Base-by-base conservation (phyloP, 1,140 invertebrate species). In the Drosophila nigromelanica region DNA sequence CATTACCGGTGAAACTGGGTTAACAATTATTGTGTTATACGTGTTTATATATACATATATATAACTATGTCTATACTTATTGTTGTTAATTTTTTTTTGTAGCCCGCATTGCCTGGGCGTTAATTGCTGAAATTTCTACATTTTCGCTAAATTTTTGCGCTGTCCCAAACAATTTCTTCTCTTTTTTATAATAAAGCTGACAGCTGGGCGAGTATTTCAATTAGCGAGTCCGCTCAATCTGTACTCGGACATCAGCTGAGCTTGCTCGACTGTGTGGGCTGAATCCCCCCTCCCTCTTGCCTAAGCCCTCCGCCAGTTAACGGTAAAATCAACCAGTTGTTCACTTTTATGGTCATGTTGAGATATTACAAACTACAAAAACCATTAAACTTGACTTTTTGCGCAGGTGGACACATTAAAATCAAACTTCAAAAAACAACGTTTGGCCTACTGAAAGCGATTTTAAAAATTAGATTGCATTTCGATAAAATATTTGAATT, bases 91-190 rank as follows among this genome's bases (percentile, higher is more conserved):
- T 7, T 24, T 7, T 61, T 61, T 61, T 52, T 21, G 1, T 30
- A 6, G 5, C 40, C 15, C 35, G 30, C 24, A 33, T 42, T 42
- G 69, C 15, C n/a, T 35, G 52, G 63, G 70, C 64, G 70, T 68
- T 73, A 68, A 68, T 73, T 73, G 55, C 24, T 47, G 30, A 72
- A 72, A 72, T 67, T 72, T 72, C 69, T 48, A 64, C 0, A 27
- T 40, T 42, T 21, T 58, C 24, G 54, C 50, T 61, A 54, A 51
- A 40, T 40, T 21, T 66, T 72, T 70, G 58, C 66, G 37, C 27
- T 56, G 4, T n/a, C 3, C 11, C 39, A 56, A 47, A 5, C 24
- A 27, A 27, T 27, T 48, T 58, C 2, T 24, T 24, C 21, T 24
- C 21, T 24, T 24, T 24, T 39, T 58, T 59, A 15, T 11, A 10